These are phyloP conservation scores for Thunnus albacares DNA, from an alignment of 2,797 vertebrate species.

Conservation along the genomic window DNA sequence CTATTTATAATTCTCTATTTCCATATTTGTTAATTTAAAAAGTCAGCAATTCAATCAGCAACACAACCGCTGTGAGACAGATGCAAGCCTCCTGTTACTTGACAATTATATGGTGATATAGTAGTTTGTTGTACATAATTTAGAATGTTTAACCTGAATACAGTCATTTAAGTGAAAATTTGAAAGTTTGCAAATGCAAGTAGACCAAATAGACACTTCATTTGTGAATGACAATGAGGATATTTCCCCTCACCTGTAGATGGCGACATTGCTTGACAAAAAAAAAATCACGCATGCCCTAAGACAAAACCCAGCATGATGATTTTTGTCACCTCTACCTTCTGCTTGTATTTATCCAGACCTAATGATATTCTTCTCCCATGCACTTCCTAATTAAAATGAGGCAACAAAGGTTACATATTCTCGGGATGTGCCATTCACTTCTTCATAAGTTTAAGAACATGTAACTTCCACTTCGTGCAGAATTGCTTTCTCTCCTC, in stretches of 20 bases:
- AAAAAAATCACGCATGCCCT: conserved; percentile 52
- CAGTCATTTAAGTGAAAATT: background rate
- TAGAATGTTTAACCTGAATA: background rate
- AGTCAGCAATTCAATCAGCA: conserved; percentile 26
- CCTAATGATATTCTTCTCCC: conserved; percentile 74
- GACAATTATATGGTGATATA: background rate
- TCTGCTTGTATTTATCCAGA: conserved; percentile 72
- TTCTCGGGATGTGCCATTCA: conserved; percentile 65
- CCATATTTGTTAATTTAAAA: conserved; percentile 43
- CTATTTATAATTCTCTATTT: conserved; percentile 37
- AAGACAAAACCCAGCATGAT: conserved; percentile 51
- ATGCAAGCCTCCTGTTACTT: background rate
- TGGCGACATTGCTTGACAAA: conserved; percentile 93
- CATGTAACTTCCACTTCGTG: conserved; percentile 71
- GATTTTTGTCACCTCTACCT: conserved; percentile 69
- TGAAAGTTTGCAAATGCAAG: background rate
- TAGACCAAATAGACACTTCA: conserved; percentile 24
- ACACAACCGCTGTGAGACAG: background rate
- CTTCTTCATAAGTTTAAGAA: conserved; percentile 65
- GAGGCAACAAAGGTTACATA: conserved; percentile 70
- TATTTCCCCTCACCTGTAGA: conserved; percentile 88
- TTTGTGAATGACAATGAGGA: conserved; percentile 40
- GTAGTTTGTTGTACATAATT: conserved; percentile 1
- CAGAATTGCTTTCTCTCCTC: conserved; percentile 61
- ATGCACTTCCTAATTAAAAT: conserved; percentile 75